Evolutionary conservation across 2,888 invertebrate species (phyloP).

Genomic region (Drosophila borborema): DNA sequence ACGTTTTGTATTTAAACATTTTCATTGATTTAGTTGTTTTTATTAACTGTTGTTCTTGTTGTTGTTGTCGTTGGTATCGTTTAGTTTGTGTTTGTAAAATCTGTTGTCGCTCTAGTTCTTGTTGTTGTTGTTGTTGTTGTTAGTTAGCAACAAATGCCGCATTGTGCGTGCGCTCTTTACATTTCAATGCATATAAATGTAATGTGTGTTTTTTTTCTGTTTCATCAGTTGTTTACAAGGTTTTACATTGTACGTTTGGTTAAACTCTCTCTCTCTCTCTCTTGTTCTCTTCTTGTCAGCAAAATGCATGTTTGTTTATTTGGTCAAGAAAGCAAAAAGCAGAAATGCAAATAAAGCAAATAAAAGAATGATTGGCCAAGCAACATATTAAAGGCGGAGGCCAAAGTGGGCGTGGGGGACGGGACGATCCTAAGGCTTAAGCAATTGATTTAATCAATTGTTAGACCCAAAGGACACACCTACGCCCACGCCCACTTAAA

Average conservation of each 20-base stretch:
- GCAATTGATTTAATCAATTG: constrained; percentile 12
- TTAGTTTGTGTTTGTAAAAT: constrained; percentile 36
- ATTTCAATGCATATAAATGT: constrained; percentile 47
- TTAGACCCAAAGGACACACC: background rate
- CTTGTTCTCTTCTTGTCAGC: constrained; percentile 47
- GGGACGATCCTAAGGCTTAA: background rate
- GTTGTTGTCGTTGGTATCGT: constrained; percentile 43
- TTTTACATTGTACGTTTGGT: constrained; percentile 20
- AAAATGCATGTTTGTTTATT: constrained; percentile 43
- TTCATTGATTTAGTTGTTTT: constrained; percentile 35
- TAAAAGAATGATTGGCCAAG: constrained; percentile 72
- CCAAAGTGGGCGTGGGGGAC: background rate
- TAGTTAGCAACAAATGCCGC: constrained; percentile 66
- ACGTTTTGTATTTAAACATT: constrained; percentile 33
- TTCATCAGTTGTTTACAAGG: constrained; percentile 9
- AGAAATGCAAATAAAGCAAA: constrained; percentile 78
- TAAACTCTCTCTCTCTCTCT: constrained; percentile 10
- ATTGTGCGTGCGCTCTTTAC: constrained; percentile 57
- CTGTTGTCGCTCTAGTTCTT: constrained; percentile 22
- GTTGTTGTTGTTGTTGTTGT: constrained; percentile 15
- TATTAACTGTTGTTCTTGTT: constrained; percentile 40
- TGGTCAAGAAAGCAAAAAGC: constrained; percentile 63
- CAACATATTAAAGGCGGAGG: constrained; percentile 30
- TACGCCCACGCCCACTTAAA: background rate
- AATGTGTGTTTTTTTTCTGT: constrained; percentile 24